Evolutionary conservation across 2,113 vertebrate genomes (phyloP).

Genomic region (Lampris incognitus): DNA sequence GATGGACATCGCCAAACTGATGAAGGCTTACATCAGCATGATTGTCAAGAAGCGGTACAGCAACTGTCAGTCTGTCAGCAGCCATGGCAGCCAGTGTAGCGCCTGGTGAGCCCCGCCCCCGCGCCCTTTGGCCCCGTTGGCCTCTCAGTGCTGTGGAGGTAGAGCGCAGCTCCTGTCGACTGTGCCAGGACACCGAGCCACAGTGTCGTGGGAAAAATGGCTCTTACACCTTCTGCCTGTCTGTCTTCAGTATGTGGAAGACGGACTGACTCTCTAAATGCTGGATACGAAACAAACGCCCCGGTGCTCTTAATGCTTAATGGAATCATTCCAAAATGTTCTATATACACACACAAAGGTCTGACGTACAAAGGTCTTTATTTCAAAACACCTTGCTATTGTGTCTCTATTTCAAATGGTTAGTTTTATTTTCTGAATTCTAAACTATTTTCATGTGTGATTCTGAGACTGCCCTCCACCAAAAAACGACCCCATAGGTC

Average conservation of each 20-base stretch:
- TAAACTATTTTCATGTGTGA: too few relatives aligned
- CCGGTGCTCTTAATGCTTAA: slow-evolving; percentile 32
- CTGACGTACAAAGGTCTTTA: too few relatives aligned
- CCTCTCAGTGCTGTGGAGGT: background rate
- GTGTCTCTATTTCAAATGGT: too few relatives aligned
- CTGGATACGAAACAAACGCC: slow-evolving; percentile 28
- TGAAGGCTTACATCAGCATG: slow-evolving; percentile 99
- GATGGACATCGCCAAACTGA: slow-evolving; percentile 97
- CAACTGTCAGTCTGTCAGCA: slow-evolving; percentile 91
- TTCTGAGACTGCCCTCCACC: too few relatives aligned
- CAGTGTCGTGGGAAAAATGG: background rate
- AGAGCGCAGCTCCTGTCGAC: background rate
- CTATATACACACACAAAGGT: background rate
- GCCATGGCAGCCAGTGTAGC: slow-evolving; percentile 88
- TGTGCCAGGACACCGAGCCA: background rate
- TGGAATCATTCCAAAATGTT: slow-evolving; percentile 21
- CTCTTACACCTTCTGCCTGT: background rate
- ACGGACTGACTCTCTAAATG: slow-evolving; percentile 32
- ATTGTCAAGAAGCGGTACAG: slow-evolving; percentile 98
- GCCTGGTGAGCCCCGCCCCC: slow-evolving; percentile 82
- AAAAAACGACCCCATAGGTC: too few relatives aligned
- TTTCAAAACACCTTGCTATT: too few relatives aligned
- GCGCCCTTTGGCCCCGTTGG: background rate
- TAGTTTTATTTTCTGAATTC: too few relatives aligned
- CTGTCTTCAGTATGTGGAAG: too few relatives aligned